Conservation (phyloP, 2,888 invertebrate species). For the Polymixis flavicincta region DNA sequence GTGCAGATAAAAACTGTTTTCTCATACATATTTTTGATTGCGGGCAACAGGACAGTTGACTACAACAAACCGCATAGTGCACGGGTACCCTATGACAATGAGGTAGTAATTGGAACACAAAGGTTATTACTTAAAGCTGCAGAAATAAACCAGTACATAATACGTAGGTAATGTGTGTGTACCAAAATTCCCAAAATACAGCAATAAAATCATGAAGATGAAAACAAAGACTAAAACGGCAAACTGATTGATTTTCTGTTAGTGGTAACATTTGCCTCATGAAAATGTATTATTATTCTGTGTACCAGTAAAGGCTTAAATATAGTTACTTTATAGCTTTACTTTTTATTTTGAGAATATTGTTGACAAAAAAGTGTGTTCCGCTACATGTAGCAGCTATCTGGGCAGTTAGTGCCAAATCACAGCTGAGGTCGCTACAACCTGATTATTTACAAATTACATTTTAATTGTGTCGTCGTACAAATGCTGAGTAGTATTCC, state of each 20-base stretch:
- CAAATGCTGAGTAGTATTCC: conserved; percentile 6
- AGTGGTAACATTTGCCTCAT: too few relatives aligned
- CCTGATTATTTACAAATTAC: conserved; percentile 47
- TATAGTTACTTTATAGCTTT: too few relatives aligned
- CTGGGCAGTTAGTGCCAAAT: background rate
- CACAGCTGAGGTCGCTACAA: background rate
- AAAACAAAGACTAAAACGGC: conserved; percentile 21
- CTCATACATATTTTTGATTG: too few relatives aligned
- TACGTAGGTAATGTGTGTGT: background rate
- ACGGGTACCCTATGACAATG: too few relatives aligned
- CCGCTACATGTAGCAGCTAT: background rate
- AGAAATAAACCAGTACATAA: background rate
- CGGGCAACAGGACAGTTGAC: too few relatives aligned
- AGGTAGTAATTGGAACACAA: background rate
- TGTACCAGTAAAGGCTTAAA: background rate
- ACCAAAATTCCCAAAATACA: background rate
- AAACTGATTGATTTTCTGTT: background rate
- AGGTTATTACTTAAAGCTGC: background rate
- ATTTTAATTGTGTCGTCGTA: conserved; percentile 52
- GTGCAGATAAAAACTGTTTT: too few relatives aligned
- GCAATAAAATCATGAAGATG: background rate
- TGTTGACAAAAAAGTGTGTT: background rate
- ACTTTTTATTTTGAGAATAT: background rate
- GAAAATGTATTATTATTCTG: background rate
- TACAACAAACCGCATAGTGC: too few relatives aligned